Base-by-base conservation (phyloP, 2,113 vertebrate genomes). In the Sorex araneus region DNA sequence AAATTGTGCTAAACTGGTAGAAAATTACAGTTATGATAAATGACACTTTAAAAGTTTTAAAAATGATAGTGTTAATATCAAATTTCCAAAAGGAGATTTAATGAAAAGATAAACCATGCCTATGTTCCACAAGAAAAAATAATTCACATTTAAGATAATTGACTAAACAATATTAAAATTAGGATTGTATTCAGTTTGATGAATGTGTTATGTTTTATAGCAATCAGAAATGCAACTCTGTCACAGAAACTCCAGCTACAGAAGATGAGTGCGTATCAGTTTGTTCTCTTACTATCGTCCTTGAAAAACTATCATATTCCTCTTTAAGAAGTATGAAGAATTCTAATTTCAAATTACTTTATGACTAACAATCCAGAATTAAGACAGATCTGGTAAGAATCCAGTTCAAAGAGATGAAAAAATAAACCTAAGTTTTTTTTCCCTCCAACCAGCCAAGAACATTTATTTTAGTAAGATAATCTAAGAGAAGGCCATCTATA, bases 31-130 rank as follows among this genome's bases (percentile, higher is more conserved):
- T 66, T 60, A 21, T 60, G 57, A 66, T 66, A 30, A 15, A 15
- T 10, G 3, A 30, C 57, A 60, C 27, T 63, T 8, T 63, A 23
- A 30, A 28, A 66, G 28, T 21, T 64, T 95, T 91, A 70, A 80
- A 80, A 2, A n/a, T 11, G 50, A 85, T 27, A 34, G 27, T 40
- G 77, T 45, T 71, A 71, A 71, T 12, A 34, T 4, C 12, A 85
- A 91, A 81, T 30, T 85, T 34, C n/a, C 15, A 70, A 88, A 74
- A 30, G 27, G 30, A 64, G 18, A 84, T 40, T 79, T 47, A 91
- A 34, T 67, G 27, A 84, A 86, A 86, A 75, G 43, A 15, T 75
- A 75, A 50, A 43, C 15, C 57, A 57, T 82, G 8, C 11, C 8
- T 2, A 27, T 2, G n/a, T 76, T 66, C 25, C 19, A 88, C 36